Evolutionary conservation across 92 coral and sea anemone genomes (phyloP).

Genomic region (Chrysogorgia sp.): DNA sequence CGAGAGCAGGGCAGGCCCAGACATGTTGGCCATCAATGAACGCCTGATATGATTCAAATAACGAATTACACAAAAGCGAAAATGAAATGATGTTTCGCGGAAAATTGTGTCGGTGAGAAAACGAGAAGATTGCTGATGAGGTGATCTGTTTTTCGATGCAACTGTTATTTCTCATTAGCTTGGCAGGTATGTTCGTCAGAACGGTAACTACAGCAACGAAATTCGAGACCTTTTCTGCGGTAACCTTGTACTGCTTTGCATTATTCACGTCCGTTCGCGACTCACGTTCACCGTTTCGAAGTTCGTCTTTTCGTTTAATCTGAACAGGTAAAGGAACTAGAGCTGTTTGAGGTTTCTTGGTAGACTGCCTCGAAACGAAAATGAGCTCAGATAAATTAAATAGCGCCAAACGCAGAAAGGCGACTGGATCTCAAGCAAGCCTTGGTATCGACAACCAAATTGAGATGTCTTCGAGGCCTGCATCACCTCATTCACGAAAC

Average conservation of each 20-base stretch:
- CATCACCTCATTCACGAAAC: conserved; percentile 80
- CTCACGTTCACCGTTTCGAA: not conserved
- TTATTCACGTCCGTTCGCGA: conserved; percentile 14
- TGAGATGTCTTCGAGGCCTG: conserved; percentile 88
- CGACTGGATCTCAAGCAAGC: conserved; percentile 86
- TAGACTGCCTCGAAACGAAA: not conserved
- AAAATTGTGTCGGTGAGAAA: not conserved
- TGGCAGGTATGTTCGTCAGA: conserved; percentile 8
- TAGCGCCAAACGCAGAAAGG: conserved; percentile 46
- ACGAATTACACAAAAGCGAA: not conserved
- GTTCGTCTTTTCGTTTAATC: not conserved
- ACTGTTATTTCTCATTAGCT: conserved; percentile 28
- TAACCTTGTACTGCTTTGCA: conserved; percentile 3
- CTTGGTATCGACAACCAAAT: conserved; percentile 86
- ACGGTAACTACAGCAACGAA: conserved; percentile 36
- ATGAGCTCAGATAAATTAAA: conserved; percentile 41
- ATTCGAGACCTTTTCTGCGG: conserved; percentile 35
- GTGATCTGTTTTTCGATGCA: conserved; percentile 1
- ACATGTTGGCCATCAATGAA: too few relatives aligned
- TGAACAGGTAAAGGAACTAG: conserved; percentile 31
- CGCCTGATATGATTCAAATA: too few relatives aligned
- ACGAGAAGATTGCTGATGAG: not conserved
- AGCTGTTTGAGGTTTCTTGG: conserved; percentile 12
- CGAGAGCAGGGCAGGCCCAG: too few relatives aligned
- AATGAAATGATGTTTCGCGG: not conserved